phyloP scores from a whole-genome alignment of 2,888 invertebrate genomes.

The Steinernema hermaphroditum region DNA sequence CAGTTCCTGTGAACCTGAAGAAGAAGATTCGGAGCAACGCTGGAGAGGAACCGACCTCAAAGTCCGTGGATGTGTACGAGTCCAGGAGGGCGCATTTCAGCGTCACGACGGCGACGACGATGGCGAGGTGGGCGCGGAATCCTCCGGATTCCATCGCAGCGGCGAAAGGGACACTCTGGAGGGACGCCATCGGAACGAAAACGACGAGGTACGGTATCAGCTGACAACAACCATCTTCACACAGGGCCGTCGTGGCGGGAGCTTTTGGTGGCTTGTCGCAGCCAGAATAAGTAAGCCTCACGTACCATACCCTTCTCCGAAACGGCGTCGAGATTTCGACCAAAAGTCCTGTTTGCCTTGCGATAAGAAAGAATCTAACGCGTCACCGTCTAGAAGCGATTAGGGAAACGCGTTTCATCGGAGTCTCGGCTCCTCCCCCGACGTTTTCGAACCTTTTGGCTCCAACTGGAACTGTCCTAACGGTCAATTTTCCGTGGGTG shows the following conservation, averaged over 20 bases:
- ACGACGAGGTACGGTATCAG: too few relatives aligned
- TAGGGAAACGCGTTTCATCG: too few relatives aligned
- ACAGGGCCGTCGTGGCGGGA: not conserved
- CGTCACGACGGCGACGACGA: not conserved
- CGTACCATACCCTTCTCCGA: not conserved
- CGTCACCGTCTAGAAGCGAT: too few relatives aligned
- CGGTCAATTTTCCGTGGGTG: too few relatives aligned
- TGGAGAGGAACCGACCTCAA: constrained; percentile 52
- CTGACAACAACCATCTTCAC: not conserved
- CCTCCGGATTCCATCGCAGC: too few relatives aligned
- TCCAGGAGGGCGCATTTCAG: constrained; percentile 39
- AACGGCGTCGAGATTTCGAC: not conserved
- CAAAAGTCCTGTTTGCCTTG: not conserved
- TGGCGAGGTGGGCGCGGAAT: not conserved
- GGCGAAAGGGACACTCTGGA: too few relatives aligned
- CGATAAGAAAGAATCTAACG: not conserved
- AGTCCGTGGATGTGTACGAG: constrained; percentile 63
- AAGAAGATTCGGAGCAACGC: not conserved
- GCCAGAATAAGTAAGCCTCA: not conserved
- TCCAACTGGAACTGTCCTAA: not conserved
- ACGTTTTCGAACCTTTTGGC: too few relatives aligned
- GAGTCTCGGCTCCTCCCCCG: too few relatives aligned
- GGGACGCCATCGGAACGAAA: too few relatives aligned
- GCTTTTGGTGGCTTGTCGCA: not conserved
- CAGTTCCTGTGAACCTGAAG: constrained; percentile 97